Evolutionary conservation across 1,140 invertebrate genomes (phyloP), one percentile per base, ranked within the genome.

Genomic region (Drosophila saltans): DNA sequence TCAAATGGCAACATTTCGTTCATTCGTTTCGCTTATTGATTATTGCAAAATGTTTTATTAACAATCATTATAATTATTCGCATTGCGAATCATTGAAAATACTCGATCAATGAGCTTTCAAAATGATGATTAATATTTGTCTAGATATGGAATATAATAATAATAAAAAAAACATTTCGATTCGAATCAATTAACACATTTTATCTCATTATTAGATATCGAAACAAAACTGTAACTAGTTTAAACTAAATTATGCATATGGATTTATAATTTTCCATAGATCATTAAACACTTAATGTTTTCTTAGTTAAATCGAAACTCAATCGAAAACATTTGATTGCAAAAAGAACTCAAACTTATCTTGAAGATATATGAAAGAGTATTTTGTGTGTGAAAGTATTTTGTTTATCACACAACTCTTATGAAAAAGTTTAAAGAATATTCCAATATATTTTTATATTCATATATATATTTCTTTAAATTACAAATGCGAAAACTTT

Each of bases 1-100:
- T 86, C 88, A 82, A 71, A 88, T 86, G 75, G 58, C 76, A 79
- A 55, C 66, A 74, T 73, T 69, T 73, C 11, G 45, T 52, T 30
- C 28, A 30, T 30, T 30, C 45, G 21, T 48, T 48, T 48, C 21
- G 45, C 45, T 48, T 48, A 52, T 52, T 52, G 45, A 52, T 52
- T 52, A 52, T 52, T 52, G 16, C 16, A 16, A 21, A 48, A 24
- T 48, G 16, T 48, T 48, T 48, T 48, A 48, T 48, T 48, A 24
- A 48, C 16, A 48, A 21, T 24, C 45, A 48, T 48, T 10, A 52
- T 10, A 26, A 52, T 52, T 52, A 52, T 52, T 52, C 9, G 8
- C 21, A 52, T 52, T 52, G 45, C 45, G 21, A 52, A 52, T 52
- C 45, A 48, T 48, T 48, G 45, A 48, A 48, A 52, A 52, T 52